A percentile compares a stretch with the other conserved stretches of the same genome.
Evolutionary conservation across 2,797 vertebrate genomes (phyloP).

Genomic region (Ptychobarbus kaznakovi): DNA sequence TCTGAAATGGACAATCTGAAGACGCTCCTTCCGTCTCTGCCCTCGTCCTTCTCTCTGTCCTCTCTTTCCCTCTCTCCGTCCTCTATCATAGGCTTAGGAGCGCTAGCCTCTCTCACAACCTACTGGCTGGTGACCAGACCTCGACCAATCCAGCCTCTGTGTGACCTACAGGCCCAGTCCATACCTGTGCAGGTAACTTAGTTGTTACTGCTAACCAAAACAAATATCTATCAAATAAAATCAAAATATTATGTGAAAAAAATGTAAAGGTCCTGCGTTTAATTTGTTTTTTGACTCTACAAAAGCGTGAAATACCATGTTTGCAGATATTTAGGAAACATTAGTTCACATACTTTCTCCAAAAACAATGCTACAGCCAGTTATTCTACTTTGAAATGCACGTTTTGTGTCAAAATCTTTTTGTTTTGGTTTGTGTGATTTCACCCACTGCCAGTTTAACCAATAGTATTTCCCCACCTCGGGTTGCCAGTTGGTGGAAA

Average conservation of each 20-base stretch:
- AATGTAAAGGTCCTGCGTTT: not conserved
- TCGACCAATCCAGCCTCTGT: constrained; percentile 76
- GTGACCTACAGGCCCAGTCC: constrained; percentile 79
- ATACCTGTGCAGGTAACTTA: constrained; percentile 74
- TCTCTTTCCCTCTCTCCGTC: constrained; percentile 69
- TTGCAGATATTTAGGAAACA: too few species aligned
- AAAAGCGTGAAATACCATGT: too few species aligned
- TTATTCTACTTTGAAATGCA: not conserved
- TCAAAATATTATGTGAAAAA: not conserved
- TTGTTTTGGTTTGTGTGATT: not conserved
- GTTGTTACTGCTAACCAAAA: not conserved
- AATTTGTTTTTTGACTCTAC: too few species aligned
- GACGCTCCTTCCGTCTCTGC: constrained; percentile 70
- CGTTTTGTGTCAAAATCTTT: not conserved
- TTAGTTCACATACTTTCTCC: not conserved
- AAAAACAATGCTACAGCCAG: too few species aligned
- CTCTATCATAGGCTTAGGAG: constrained; percentile 80
- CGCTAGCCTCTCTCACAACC: constrained; percentile 78
- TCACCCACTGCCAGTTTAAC: not conserved
- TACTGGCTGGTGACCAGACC: constrained; percentile 82
- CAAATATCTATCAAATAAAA: not conserved
- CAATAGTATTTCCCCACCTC: too few species aligned
- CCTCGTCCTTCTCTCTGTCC: constrained; percentile 64
- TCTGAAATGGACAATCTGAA: constrained; percentile 71
- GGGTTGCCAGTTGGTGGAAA: too few species aligned